Evolutionary conservation across 1,140 invertebrate species (phyloP), one percentile per base, ranked within the genome.

Genomic region (Phthorimaea operculella): DNA sequence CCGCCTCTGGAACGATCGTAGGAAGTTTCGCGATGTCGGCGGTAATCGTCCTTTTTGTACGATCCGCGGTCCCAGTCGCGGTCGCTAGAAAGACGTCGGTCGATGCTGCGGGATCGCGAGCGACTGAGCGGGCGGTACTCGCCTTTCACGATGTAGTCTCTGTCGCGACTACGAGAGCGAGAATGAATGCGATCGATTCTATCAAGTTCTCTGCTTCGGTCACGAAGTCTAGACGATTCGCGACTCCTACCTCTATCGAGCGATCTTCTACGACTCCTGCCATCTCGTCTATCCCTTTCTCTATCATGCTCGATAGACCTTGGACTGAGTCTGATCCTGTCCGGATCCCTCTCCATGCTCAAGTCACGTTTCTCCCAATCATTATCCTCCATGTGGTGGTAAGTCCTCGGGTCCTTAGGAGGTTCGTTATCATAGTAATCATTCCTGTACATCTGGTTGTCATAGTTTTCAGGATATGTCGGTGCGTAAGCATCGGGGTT

Each of bases 391-490:
- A 86, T 75, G 66, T 88, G 87, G 63, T 88, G 88, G 64, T 89
- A 89, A 39, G 86, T 84, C 52, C 87, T 78, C 4, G 88, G 88
- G 73, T 90, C 88, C 79, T 89, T 89, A 1, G 88, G 88, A 44
- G 79, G 69, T 51, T 89, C 87, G 62, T 69, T 79, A 10, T 72
- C 74, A 63, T 88, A 88, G 64, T 88, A 89, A 52, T 89, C 88
- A 54, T 58, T 66, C 60, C 87, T 86, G 63, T 89, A 87, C 58
- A 79, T 72, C 54, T 76, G 77, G 57, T 63, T 79, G 9, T 86
- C 84, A 64, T 87, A 87, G 54, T 77, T 84, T 55, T 87, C 83
- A 57, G 79, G 79, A 50, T 79, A 76, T 54, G 66, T 74, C 1
- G 76, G 70, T 1, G 74, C 76, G 62, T 86, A 86, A 0, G 70